These are phyloP conservation scores for Scaptomyza parva DNA, from an alignment of 2,888 invertebrate species.

Conservation along the genomic window DNA sequence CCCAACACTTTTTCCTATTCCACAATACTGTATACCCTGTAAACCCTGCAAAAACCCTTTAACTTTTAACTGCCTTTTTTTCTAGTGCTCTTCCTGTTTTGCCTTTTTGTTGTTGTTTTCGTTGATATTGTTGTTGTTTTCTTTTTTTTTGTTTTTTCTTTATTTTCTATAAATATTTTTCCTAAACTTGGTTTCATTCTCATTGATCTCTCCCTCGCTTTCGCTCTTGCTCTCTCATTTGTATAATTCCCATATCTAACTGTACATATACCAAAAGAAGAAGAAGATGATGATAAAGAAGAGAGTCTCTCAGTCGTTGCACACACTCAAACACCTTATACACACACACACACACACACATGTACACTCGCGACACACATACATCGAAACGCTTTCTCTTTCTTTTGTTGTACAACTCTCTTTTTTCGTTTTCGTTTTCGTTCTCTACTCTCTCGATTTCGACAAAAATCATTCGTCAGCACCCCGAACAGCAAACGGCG, in stretches of 20 bases:
- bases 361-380: conserved; percentile 26
- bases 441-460: conserved; percentile 54
- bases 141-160: too few species aligned
- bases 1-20: conserved; percentile 6
- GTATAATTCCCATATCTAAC: conserved; percentile 19
- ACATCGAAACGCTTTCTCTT: conserved; percentile 72
- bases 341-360: conserved; percentile 16
- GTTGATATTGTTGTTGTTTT: conserved; percentile 28
- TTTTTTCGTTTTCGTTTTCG: conserved; percentile 70
- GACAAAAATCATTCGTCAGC: conserved; percentile 74
- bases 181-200: conserved; percentile 19
- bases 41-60: conserved; percentile 28
- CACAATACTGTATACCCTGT: conserved; percentile 26
- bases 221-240: conserved; percentile 25
- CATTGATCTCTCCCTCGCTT: conserved; percentile 17
- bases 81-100: conserved; percentile 27
- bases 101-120: conserved; percentile 21
- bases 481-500: conserved; percentile 84
- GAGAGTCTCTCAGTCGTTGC: conserved; percentile 17
- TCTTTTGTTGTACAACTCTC: conserved; percentile 77
- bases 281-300: background rate
- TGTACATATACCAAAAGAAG: conserved; percentile 36
- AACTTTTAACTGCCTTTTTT: conserved; percentile 32
- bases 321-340: conserved; percentile 7
- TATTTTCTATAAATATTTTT: conserved; percentile 3